Percentiles rank a stretch among this genome's conserved stretches.
These are phyloP conservation scores for Phacellophora camtschatica DNA, from an alignment of 30 jellyfish, hydroid and myxozoan genomes.

Conservation along the genomic window DNA sequence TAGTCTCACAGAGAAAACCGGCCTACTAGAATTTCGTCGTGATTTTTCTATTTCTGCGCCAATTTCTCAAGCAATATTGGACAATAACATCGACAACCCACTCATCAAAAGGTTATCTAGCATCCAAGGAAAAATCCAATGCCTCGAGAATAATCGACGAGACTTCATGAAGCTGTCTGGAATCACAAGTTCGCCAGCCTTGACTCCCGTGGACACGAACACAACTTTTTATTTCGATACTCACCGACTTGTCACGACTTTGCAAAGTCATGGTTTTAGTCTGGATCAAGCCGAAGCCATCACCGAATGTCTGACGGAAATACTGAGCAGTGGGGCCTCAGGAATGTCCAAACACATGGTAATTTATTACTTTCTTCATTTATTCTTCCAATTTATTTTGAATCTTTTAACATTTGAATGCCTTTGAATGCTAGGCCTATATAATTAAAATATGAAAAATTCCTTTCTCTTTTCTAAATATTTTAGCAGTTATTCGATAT, in stretches of 20 bases:
- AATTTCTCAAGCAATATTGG: background rate
- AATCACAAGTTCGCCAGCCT: background rate
- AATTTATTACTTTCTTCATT: background rate
- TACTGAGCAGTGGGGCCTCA: constrained; percentile 39
- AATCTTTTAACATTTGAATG: too few species aligned
- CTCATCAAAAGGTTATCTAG: background rate
- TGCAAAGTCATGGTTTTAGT: constrained; percentile 62
- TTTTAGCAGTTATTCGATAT: too few species aligned
- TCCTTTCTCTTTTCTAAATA: too few species aligned
- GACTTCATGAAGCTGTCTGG: constrained; percentile 35
- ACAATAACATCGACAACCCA: background rate
- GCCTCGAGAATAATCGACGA: background rate
- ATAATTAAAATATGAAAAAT: too few species aligned
- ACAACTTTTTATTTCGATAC: constrained; percentile 62
- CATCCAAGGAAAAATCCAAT: background rate
- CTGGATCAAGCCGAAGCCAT: constrained; percentile 64
- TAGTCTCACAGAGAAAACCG: too few species aligned
- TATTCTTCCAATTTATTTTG: too few species aligned
- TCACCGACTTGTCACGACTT: constrained; percentile 64
- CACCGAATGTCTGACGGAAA: constrained; percentile 64
- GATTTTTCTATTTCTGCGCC: background rate
- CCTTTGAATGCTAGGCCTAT: too few species aligned
- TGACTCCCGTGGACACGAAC: constrained; percentile 31
- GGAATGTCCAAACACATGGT: constrained; percentile 65
- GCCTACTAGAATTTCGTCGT: too few species aligned